Percentiles rank a stretch among this genome's conserved stretches.
These are phyloP conservation scores for Nebria brevicollis DNA, from an alignment of 2,888 invertebrate genomes.

Conservation along the genomic window DNA sequence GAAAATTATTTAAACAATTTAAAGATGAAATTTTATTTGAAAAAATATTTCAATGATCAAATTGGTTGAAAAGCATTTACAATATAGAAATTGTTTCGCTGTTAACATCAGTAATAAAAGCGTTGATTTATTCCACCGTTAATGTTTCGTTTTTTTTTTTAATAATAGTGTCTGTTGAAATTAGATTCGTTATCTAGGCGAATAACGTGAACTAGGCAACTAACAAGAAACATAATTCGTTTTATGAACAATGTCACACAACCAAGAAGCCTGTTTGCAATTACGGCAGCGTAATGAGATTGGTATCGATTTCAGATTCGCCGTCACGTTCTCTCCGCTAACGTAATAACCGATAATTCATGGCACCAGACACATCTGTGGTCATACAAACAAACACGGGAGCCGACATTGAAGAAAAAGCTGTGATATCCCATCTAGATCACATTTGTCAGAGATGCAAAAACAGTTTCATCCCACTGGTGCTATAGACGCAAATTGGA, in stretches of 20 bases:
- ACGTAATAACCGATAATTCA: constrained; percentile 25
- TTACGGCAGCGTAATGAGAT: constrained; percentile 44
- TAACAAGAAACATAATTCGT: background rate
- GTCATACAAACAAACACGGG: background rate
- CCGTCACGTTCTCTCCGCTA: constrained; percentile 43
- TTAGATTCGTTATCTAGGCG: background rate
- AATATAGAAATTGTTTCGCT: too few species aligned
- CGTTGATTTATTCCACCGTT: too few species aligned
- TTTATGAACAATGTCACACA: constrained; percentile 33
- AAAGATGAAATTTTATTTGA: too few species aligned
- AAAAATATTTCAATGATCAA: too few species aligned
- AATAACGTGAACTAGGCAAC: background rate
- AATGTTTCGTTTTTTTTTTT: too few species aligned
- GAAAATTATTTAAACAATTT: too few species aligned
- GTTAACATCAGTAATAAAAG: too few species aligned
- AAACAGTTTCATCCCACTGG: background rate
- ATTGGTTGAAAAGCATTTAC: too few species aligned
- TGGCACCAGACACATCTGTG: constrained; percentile 11
- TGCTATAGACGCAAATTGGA: background rate
- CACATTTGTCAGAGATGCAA: background rate
- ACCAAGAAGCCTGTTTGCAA: constrained; percentile 37
- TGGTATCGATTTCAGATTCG: constrained; percentile 45
- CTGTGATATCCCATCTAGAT: background rate
- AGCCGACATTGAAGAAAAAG: background rate
- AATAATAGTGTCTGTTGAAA: background rate